Evolutionary conservation across 2,888 invertebrate species (phyloP).

Genomic region (Mesochorus sp.): DNA sequence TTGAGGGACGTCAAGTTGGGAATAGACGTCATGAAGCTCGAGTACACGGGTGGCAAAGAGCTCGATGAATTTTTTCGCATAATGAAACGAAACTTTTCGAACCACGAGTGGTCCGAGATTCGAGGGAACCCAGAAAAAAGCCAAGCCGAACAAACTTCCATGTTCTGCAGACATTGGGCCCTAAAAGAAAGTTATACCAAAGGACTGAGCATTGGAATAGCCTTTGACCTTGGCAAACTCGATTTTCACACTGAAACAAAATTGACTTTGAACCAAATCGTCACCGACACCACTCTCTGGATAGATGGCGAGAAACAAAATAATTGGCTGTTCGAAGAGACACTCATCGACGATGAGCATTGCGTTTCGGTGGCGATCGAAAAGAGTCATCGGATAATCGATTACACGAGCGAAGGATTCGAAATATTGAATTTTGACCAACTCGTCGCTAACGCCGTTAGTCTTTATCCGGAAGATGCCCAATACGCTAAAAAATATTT

Average conservation of each 20-base stretch:
- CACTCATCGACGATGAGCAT: slow-evolving; percentile 88
- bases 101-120: slow-evolving; percentile 91
- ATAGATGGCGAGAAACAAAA: slow-evolving; percentile 84
- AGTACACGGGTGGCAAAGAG: slow-evolving; percentile 88
- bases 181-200: slow-evolving; percentile 97
- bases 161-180: slow-evolving; percentile 96
- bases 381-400: slow-evolving; percentile 74
- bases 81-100: slow-evolving; percentile 93
- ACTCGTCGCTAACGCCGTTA: slow-evolving; percentile 84
- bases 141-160: slow-evolving; percentile 87
- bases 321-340: slow-evolving; percentile 95
- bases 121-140: slow-evolving; percentile 81
- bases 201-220: slow-evolving; percentile 93
- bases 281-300: slow-evolving; percentile 87
- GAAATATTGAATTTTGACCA: slow-evolving; percentile 85
- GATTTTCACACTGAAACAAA: slow-evolving; percentile 87
- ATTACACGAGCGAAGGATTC: slow-evolving; percentile 80
- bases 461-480: slow-evolving; percentile 83
- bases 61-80: slow-evolving; percentile 92
- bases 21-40: slow-evolving; percentile 95
- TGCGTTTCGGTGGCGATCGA: slow-evolving; percentile 89
- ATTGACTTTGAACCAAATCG: slow-evolving; percentile 79
- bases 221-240: slow-evolving; percentile 89
- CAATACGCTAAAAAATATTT: slow-evolving; percentile 85
- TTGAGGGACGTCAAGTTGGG: slow-evolving; percentile 84